A percentile compares a stretch with the other conserved stretches of the same genome.
Conservation (phyloP, 2,888 invertebrate genomes). For the Harpagoxenus sublaevis region DNA sequence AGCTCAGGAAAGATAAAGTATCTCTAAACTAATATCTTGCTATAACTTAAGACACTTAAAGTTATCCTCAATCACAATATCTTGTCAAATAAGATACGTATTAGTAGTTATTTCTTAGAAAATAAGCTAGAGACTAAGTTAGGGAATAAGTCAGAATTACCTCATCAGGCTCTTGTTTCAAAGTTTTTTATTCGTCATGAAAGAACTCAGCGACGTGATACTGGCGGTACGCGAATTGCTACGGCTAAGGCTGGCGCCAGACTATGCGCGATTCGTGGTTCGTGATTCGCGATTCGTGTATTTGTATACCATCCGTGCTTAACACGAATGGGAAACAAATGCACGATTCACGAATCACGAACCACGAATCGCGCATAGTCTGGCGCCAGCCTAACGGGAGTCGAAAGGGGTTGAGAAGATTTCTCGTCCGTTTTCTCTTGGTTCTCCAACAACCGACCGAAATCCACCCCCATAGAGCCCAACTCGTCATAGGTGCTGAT, state of each 20-base stretch:
- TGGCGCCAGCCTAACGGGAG: too few species aligned
- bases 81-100: too few species aligned
- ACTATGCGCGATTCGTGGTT: too few species aligned
- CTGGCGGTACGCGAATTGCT: constrained; percentile 83
- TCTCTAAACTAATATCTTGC: not conserved
- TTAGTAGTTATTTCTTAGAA: too few species aligned
- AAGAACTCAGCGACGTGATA: constrained; percentile 81
- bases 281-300: too few species aligned
- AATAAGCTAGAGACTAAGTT: too few species aligned
- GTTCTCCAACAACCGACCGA: constrained; percentile 90
- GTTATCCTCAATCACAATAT: not conserved
- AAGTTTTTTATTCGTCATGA: constrained; percentile 78
- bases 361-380: too few species aligned
- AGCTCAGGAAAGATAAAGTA: not conserved
- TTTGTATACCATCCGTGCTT: too few species aligned
- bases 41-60: not conserved
- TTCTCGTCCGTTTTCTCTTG: constrained; percentile 83
- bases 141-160: constrained; percentile 59
- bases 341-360: too few species aligned
- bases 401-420: constrained; percentile 67
- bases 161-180: constrained; percentile 77
- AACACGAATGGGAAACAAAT: too few species aligned
- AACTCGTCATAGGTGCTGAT: constrained; percentile 90
- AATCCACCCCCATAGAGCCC: constrained; percentile 92
- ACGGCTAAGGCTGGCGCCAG: constrained; percentile 76